Conservation (phyloP, 1,140 invertebrate genomes). For the Cepaea nemoralis region DNA sequence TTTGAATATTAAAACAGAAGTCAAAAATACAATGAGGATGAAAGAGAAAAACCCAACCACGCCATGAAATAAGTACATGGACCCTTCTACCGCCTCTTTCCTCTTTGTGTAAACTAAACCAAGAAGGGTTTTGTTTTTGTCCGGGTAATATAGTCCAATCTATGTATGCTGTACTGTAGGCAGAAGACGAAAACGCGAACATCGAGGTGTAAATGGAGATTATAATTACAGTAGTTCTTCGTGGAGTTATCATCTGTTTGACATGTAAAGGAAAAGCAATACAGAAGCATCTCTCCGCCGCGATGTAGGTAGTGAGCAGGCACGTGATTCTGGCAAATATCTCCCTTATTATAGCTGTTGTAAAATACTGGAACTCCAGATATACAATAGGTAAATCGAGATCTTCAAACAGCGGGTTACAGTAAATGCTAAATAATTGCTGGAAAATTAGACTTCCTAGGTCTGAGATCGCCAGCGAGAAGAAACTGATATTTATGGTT, state of each 20-base stretch:
- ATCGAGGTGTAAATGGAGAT: not conserved
- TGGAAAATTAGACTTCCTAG: no score
- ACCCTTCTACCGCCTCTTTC: no score
- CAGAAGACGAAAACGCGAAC: no score
- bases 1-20: not conserved
- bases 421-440: no score
- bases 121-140: not conserved
- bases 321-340: not conserved
- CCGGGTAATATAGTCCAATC: not conserved
- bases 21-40: not conserved
- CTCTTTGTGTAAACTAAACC: not conserved
- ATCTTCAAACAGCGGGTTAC: no score
- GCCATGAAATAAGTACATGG: not conserved
- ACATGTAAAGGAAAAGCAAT: not conserved
- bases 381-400: no score
- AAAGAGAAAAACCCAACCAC: not conserved
- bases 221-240: not conserved
- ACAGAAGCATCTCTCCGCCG: not conserved
- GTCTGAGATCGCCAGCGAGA: no score
- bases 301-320: not conserved
- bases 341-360: not conserved
- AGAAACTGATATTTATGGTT: no score
- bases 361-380: no score
- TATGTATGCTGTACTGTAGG: not conserved
- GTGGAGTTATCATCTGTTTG: slow-evolving; percentile 9